phyloP scores from a whole-genome alignment of 2,797 vertebrate species.

The Ptychobarbus kaznakovi region DNA sequence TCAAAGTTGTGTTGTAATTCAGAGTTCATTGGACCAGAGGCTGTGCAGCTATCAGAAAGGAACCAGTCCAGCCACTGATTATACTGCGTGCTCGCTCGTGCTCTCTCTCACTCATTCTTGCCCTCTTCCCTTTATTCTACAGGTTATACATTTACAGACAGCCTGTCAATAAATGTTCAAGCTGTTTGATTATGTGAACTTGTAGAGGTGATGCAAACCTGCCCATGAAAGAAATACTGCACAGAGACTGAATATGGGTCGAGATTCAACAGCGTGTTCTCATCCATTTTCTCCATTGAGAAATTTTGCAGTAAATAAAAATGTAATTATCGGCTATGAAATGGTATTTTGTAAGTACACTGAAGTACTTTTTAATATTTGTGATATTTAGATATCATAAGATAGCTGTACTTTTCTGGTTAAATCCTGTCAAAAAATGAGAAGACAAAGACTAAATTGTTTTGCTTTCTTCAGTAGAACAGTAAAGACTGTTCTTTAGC shows the following conservation, averaged over 20 bases:
- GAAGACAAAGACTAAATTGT: not conserved
- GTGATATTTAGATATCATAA: not conserved
- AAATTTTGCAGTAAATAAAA: not conserved
- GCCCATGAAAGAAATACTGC: slow-evolving; percentile 12
- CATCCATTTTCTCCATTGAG: not conserved
- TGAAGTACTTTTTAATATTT: not conserved
- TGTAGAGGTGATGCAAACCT: slow-evolving; percentile 59
- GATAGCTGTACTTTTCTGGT: not conserved
- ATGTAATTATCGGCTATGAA: not conserved
- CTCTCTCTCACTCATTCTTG: slow-evolving; percentile 33
- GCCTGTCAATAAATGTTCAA: slow-evolving; percentile 63
- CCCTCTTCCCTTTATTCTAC: slow-evolving; percentile 52
- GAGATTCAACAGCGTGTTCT: not conserved
- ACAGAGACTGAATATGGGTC: slow-evolving; percentile 14
- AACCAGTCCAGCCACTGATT: slow-evolving; percentile 41
- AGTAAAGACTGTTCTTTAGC: not conserved
- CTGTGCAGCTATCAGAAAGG: slow-evolving; percentile 53
- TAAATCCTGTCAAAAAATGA: not conserved
- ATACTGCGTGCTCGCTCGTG: slow-evolving; percentile 36
- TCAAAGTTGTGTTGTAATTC: slow-evolving; percentile 53
- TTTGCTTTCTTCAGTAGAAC: not conserved
- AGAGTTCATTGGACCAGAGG: slow-evolving; percentile 59
- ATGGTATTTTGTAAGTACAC: not conserved
- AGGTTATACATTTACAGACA: slow-evolving; percentile 61
- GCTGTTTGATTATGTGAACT: slow-evolving; percentile 59